Conservation (phyloP, 2,888 invertebrate genomes). For the Halictus quadricinctus region DNA sequence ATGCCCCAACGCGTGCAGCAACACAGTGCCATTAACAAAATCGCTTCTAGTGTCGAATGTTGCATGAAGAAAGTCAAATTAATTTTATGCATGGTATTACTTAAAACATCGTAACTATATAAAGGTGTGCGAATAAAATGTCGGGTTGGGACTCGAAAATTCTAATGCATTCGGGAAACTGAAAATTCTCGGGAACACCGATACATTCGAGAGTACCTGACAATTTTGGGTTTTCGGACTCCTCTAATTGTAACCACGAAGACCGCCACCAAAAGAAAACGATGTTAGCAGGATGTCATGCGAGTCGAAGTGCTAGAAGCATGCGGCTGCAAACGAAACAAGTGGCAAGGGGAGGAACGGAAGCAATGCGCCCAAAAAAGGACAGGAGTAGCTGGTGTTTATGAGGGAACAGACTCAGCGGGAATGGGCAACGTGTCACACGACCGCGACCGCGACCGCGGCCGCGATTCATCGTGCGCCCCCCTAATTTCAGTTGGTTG, state of each 20-base stretch:
- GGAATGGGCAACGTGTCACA: not conserved
- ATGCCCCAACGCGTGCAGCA: not conserved
- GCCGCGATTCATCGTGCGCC: not conserved
- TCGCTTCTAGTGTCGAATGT: not conserved
- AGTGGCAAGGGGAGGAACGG: not conserved
- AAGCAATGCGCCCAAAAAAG: not conserved
- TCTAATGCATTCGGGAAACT: no score
- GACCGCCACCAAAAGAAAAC: not conserved
- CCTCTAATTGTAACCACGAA: no score
- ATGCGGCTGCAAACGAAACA: not conserved
- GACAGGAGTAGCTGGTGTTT: not conserved
- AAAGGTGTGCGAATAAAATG: not conserved
- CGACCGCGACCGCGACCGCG: constrained; percentile 19
- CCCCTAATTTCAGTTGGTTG: constrained; percentile 28
- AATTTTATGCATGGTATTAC: no score
- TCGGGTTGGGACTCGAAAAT: no score
- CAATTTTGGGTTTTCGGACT: no score
- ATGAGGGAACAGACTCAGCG: not conserved
- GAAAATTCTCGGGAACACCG: no score
- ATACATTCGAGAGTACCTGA: no score
- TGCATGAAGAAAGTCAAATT: not conserved
- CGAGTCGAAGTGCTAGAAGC: not conserved
- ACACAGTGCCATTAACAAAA: not conserved
- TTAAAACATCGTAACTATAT: no score
- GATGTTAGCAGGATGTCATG: not conserved